Evolutionary conservation across 35 echinoderm and acorn worm genomes (phyloP).

Genomic region (Stichopus chloronotus): DNA sequence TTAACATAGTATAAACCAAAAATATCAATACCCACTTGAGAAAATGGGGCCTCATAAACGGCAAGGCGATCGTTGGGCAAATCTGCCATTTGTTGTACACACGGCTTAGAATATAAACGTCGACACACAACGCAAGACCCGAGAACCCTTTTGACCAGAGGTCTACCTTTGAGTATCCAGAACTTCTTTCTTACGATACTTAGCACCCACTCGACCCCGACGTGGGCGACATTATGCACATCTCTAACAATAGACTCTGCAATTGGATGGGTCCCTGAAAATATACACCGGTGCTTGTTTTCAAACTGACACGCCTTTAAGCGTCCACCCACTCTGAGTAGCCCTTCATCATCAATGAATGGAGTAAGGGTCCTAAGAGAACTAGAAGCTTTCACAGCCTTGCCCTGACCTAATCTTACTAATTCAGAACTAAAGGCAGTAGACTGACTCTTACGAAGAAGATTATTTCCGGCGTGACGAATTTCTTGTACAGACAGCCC

Average conservation of each 20-base stretch:
- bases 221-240: slow-evolving; percentile 15
- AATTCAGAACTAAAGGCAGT: slow-evolving; percentile 8
- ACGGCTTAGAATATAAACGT: slow-evolving; percentile 1
- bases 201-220: background rate
- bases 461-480: background rate
- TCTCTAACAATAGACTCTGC: slow-evolving; percentile 1
- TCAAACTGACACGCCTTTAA: background rate
- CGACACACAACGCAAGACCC: background rate
- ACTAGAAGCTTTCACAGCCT: background rate
- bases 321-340: slow-evolving; percentile 24
- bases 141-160: slow-evolving; percentile 2
- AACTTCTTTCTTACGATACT: background rate
- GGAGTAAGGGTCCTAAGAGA: slow-evolving; percentile 7
- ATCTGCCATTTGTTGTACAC: slow-evolving; percentile 8
- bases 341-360: slow-evolving; percentile 20
- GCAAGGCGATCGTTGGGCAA: background rate
- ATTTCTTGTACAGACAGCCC: slow-evolving; percentile 33
- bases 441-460: slow-evolving; percentile 3
- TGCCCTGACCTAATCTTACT: background rate
- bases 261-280: background rate
- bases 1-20: slow-evolving; percentile 14
- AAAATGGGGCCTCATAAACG: background rate
- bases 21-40: background rate
- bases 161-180: slow-evolving; percentile 19
- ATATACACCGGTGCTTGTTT: slow-evolving; percentile 39